phyloP scores from a whole-genome alignment of 35 echinoderm and acorn worm genomes.

The Patiria miniata region DNA sequence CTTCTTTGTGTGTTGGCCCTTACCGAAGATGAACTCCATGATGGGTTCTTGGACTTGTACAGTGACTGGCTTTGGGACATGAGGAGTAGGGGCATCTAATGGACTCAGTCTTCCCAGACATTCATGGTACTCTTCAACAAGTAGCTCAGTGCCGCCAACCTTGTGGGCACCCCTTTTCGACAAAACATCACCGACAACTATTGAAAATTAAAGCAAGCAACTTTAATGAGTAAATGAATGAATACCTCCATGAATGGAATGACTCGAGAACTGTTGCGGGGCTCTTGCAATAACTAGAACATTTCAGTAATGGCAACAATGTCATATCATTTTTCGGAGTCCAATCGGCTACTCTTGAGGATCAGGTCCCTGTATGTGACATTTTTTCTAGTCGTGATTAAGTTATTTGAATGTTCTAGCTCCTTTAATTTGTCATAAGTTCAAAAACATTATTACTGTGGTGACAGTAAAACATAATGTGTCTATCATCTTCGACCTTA shows the following conservation, averaged over 20 bases:
- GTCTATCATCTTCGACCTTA: too few species aligned
- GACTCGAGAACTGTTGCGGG: not conserved
- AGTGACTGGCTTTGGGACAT: conserved; percentile 16
- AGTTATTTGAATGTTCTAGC: too few species aligned
- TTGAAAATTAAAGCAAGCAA: not conserved
- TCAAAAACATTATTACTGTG: too few species aligned
- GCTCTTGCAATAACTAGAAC: too few species aligned
- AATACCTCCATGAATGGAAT: not conserved
- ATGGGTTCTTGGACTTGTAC: not conserved
- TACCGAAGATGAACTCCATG: conserved; percentile 20
- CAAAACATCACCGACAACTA: conserved; percentile 27
- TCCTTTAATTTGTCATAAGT: too few species aligned
- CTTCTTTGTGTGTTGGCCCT: too few species aligned
- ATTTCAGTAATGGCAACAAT: not conserved
- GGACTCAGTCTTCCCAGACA: conserved; percentile 17
- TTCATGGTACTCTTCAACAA: conserved; percentile 19
- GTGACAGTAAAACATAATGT: too few species aligned
- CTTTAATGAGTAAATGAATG: too few species aligned
- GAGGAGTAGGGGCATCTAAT: conserved; percentile 17
- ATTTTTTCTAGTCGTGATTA: too few species aligned
- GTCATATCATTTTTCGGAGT: not conserved
- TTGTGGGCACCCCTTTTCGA: not conserved
- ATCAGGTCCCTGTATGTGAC: not conserved
- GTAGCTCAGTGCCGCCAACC: not conserved
- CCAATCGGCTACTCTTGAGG: not conserved